phyloP scores from a whole-genome alignment of 2,797 vertebrate genomes.

The Pagetopsis macropterus region DNA sequence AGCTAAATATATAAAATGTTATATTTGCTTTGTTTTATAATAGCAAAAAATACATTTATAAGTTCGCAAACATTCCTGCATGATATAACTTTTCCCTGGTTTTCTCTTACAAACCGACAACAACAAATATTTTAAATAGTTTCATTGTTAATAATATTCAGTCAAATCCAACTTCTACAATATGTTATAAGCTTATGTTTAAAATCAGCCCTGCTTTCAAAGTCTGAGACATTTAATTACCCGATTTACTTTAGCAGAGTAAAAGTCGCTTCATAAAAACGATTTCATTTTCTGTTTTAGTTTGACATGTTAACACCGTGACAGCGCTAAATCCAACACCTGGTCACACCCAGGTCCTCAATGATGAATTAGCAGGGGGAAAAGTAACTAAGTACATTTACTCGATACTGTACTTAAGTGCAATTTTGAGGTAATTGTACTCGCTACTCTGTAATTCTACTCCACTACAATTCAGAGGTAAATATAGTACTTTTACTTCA shows the following conservation, averaged over 20 bases:
- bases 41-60: too few species aligned
- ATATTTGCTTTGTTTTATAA: too few species aligned
- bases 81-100: neutral
- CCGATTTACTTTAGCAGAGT: constrained; percentile 21
- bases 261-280: neutral
- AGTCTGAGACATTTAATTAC: constrained; percentile 4
- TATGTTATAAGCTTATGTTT: neutral
- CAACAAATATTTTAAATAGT: neutral
- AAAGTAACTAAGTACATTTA: too few species aligned
- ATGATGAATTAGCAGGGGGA: too few species aligned
- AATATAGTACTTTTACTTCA: too few species aligned
- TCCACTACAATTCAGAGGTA: too few species aligned
- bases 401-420: too few species aligned
- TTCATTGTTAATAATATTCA: neutral
- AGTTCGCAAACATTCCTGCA: neutral
- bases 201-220: neutral
- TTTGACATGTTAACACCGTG: neutral
- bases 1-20: neutral
- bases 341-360: neutral
- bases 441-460: too few species aligned
- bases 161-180: neutral
- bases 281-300: constrained; percentile 5
- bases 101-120: neutral
- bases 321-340: constrained; percentile 14
- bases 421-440: too few species aligned